Evolutionary conservation across 2,888 invertebrate species (phyloP).

Genomic region (Tromatobia lineatoria): DNA sequence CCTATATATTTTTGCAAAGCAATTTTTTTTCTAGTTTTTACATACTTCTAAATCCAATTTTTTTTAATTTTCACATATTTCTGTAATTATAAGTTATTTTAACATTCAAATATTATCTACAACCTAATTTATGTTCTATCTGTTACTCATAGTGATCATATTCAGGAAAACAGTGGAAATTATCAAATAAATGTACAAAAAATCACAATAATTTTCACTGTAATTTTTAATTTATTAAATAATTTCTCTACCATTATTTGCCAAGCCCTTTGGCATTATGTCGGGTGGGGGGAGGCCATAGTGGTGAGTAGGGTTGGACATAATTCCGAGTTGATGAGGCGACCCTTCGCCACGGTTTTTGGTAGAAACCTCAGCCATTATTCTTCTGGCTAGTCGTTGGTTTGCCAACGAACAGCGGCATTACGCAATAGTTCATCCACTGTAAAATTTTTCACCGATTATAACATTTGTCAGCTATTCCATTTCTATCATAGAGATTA

Average conservation of each 20-base stretch:
- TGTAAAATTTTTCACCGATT: slow-evolving; percentile 61
- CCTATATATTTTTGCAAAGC: too few relatives aligned
- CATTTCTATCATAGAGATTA: neutral
- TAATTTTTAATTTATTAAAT: neutral
- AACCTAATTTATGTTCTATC: too few relatives aligned
- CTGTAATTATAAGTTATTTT: too few relatives aligned
- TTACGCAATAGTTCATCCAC: slow-evolving; percentile 77
- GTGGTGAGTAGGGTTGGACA: slow-evolving; percentile 82
- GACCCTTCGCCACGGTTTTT: slow-evolving; percentile 82
- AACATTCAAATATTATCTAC: too few relatives aligned
- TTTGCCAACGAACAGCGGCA: slow-evolving; percentile 77
- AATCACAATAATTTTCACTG: neutral
- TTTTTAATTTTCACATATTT: too few relatives aligned
- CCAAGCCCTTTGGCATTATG: slow-evolving; percentile 83
- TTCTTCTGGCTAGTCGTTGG: slow-evolving; percentile 76
- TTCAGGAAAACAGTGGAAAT: neutral
- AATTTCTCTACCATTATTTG: slow-evolving; percentile 77
- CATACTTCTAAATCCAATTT: too few relatives aligned
- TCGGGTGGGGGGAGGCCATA: slow-evolving; percentile 83
- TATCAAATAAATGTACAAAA: neutral
- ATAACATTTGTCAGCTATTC: neutral
- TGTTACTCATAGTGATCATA: too few relatives aligned
- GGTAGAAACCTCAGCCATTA: slow-evolving; percentile 82
- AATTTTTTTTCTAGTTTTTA: too few relatives aligned
- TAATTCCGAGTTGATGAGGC: slow-evolving; percentile 80